Base-by-base conservation (phyloP, 1,140 invertebrate species). In the Anastatus disparis region DNA sequence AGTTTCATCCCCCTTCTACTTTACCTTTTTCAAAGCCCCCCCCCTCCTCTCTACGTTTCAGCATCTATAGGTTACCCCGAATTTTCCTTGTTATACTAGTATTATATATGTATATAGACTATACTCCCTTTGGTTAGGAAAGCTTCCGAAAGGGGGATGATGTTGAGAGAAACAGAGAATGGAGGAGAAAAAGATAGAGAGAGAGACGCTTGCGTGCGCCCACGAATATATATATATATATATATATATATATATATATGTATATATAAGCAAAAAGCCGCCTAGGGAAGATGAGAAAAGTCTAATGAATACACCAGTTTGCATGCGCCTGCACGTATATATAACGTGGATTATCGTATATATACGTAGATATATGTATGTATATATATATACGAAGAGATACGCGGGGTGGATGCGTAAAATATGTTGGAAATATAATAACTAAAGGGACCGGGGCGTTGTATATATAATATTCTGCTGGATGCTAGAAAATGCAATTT, bases 301-400 rank as follows among this genome's bases (percentile, higher is more conserved):
- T 56, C 68, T 64, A 63, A 70, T 70, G 68, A 70, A 70, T 63
- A 64, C 50, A 46, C 35, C 26, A 46, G 48, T 64, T 55, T 62
- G 68, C 59, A 53, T 61, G 67, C 58, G 46, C 44, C 3, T 53
- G 67, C 67, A 61, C 56, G 66, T 69, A 59, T 61, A 61, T n/a
- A n/a, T n/a, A n/a, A n/a, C 66, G 44, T 24, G 56, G 56, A 40
- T 61, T 38, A 61, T 40, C 26, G 29, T 0, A 0, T 44, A 2
- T 35, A n/a, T n/a, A n/a, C n/a, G 7, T 9, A 10, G 15, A 24
- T 27, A 40, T 26, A 20, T 20, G 13, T 52, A 62, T n/a, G 24
- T 27, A n/a, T 38, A 53, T 62, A 42, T 1, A 10, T 26, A 20
- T 56, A 40, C 10, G 53, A 17, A 46, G 15, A 17, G 20, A 52